Evolutionary conservation across 1,140 invertebrate species (phyloP), one percentile per base, ranked within the genome.

Genomic region (Scaptomyza pallida): DNA sequence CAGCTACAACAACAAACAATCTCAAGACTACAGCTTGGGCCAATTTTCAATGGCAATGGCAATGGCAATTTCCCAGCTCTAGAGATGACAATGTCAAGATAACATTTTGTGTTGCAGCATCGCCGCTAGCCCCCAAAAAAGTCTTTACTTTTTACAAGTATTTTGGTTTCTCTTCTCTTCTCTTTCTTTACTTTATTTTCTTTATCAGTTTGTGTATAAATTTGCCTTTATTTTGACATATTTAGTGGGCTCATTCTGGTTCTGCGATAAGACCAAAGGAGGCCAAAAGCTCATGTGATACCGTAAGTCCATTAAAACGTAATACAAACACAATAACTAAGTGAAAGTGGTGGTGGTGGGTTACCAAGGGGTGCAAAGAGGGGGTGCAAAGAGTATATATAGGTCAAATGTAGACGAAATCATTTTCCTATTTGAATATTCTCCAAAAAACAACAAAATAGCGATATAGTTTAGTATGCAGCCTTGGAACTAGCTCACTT

Each of bases 211-310:
- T 74, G 73, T 88, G 77, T 86, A 85, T 85, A 85, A 85, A 85
- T 85, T 85, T 85, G 81, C 81, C 77, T 77, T 86, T 86, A 77
- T 60, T 86, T 86, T 85, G 81, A 81, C 81, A 86, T 85, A 85
- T 85, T 85, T 85, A 88, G 81, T 88, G 64, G 82, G 61, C 59
- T 65, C 44, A 68, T 61, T 61, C 37, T 37, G 75, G 61, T 61
- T 51, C 15, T 6, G 19, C 40, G 80, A 86, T 85, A 86, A 74
- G 56, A 21, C 2, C 23, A 26, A 26, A n/a, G n/a, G 23, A 26
- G 23, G 23, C 63, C 63, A 43, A 60, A 44, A 48, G 33, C 80
- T 70, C 50, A 61, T 51, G 68, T 73, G 52, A 50, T 54, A 21
- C 59, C 40, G 60, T 51, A 40, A 80, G 64, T 85, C 81, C 60